Evolutionary conservation across 2,888 invertebrate species (phyloP).

Genomic region (Taphrorychus bicolor): DNA sequence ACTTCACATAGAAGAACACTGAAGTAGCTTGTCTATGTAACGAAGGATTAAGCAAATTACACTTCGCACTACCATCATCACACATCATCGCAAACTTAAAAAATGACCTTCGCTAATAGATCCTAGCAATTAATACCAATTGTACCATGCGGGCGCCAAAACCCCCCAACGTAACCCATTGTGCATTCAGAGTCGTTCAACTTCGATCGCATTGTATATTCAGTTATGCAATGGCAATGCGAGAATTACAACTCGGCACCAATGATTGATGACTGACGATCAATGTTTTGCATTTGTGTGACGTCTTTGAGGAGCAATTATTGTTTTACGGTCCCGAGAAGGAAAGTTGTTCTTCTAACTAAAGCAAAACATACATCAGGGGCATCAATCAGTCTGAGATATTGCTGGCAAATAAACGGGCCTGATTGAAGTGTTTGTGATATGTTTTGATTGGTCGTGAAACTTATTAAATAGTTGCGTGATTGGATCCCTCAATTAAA

Average conservation of each 20-base stretch:
- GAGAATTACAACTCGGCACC: conserved; percentile 6
- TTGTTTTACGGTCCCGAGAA: not conserved
- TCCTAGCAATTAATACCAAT: conserved; percentile 31
- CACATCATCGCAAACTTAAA: no score
- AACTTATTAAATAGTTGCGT: conserved; percentile 24
- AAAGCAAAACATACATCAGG: conserved; percentile 19
- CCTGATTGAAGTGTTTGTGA: conserved; percentile 22
- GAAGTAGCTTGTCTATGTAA: no score
- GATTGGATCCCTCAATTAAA: conserved; percentile 27
- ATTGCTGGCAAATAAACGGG: conserved; percentile 16
- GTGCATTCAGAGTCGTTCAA: conserved; percentile 20
- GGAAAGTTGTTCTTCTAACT: not conserved
- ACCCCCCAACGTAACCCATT: conserved; percentile 21
- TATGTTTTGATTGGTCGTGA: conserved; percentile 32
- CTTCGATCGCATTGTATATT: conserved; percentile 21
- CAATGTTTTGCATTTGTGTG: not conserved
- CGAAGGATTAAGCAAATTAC: no score
- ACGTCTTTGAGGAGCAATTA: not conserved
- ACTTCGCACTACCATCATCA: no score
- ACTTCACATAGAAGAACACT: no score
- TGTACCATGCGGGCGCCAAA: conserved; percentile 21
- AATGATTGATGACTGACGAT: conserved; percentile 9
- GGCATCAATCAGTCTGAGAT: conserved; percentile 17
- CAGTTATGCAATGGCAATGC: conserved; percentile 16
- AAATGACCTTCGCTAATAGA: no score